Evolutionary conservation across 2,888 invertebrate species (phyloP), one percentile per base, ranked within the genome.

Genomic region (Ypsolopha scabrella): DNA sequence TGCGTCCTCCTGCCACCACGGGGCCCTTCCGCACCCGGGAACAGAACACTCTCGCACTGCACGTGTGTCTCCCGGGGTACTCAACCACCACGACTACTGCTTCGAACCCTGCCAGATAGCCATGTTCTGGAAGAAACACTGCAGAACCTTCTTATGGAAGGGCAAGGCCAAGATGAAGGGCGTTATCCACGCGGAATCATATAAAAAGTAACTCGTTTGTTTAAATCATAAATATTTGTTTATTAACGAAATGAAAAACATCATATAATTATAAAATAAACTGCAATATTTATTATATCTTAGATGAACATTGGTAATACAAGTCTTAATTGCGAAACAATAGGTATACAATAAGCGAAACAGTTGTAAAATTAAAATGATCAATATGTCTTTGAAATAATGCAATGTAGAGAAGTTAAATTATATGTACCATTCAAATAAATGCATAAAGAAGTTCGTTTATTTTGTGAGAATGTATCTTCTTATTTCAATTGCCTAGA

Each of bases 61-160:
- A 81, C 55, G 75, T 87, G 87, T 89, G 10, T 71, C 85, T 4
- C 86, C 88, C n/a, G 87, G 88, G 50, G 83, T 88, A 44, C 72
- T 89, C 11, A 79, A 68, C 46, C 79, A 87, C 54, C 86, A 90
- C 64, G 91, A 91, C 2, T 87, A 82, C 54, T 77, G 71, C 58
- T 88, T 89, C 60, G 82, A 87, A 11, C 74, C 88, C 0, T 83
- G 73, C 49, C 88, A 91, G 63, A 90, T 92, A 53, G 90, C 91
- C 1, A 86, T 85, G 62, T 85, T 88, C 54, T 92, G 91, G 91
- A 92, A 91, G 65, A 92, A 92, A 67, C 91, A 92, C 62, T 91
- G 91, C 57, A 80, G 92, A 61, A 91, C 87, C 81, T 92, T 91
- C 83, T 72, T 92, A 51, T 92, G 87, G 87, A 87, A 87, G 64